These are phyloP conservation scores for Isaurus tuberculatus DNA, from an alignment of 92 coral and sea anemone species.

Conservation along the genomic window DNA sequence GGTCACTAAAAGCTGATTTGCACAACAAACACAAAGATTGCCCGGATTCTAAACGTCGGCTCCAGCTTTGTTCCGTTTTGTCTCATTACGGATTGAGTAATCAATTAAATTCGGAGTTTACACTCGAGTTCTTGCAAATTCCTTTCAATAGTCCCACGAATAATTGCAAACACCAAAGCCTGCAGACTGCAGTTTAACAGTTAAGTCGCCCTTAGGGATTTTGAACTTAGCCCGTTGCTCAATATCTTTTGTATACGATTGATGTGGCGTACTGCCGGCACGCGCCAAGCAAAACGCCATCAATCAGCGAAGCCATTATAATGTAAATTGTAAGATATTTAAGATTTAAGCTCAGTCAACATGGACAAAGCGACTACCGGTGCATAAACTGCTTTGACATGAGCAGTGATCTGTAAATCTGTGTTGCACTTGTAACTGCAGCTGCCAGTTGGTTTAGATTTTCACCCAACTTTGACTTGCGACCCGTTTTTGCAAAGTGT, in stretches of 20 bases:
- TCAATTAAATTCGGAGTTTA: conserved; percentile 5
- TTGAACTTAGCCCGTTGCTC: conserved; percentile 17
- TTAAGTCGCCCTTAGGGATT: conserved; percentile 35
- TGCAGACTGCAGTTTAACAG: neutral
- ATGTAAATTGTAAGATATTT: conserved; percentile 79
- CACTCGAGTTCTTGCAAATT: conserved; percentile 9
- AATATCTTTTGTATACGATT: neutral
- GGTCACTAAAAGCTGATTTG: conserved; percentile 26
- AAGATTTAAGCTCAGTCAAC: conserved; percentile 60
- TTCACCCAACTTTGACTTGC: neutral
- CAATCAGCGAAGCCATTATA: conserved; percentile 73
- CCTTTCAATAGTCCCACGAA: neutral
- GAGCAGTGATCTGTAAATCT: conserved; percentile 35
- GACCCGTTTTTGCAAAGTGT: neutral
- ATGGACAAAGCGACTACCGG: conserved; percentile 46
- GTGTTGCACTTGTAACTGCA: conserved; percentile 39
- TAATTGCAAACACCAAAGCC: conserved; percentile 24
- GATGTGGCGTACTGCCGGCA: conserved; percentile 74
- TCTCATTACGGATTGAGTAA: neutral
- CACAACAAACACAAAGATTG: conserved; percentile 53
- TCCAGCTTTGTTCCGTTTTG: conserved; percentile 18
- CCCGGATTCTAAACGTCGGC: conserved; percentile 47
- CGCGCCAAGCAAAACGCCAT: conserved; percentile 78
- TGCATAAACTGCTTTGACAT: conserved; percentile 18
- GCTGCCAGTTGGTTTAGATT: conserved; percentile 12